Evolutionary conservation across 2,888 invertebrate species (phyloP).

Genomic region (Lasioglossum morio): DNA sequence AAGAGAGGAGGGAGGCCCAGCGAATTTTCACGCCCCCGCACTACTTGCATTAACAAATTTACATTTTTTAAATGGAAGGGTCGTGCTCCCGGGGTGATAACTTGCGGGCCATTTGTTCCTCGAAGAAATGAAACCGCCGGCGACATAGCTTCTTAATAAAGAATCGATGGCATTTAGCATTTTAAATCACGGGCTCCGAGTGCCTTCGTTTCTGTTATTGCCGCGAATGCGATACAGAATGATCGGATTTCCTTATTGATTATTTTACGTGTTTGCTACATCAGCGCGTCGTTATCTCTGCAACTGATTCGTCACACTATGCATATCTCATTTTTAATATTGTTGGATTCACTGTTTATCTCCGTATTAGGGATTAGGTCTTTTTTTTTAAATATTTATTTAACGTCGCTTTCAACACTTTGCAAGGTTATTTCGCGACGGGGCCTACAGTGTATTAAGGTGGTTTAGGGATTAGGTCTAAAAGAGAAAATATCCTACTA

Average conservation of each 20-base stretch:
- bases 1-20: slow-evolving; percentile 43
- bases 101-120: slow-evolving; percentile 84
- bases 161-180: slow-evolving; percentile 65
- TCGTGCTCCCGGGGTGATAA: slow-evolving; percentile 80
- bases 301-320: neutral
- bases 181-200: slow-evolving; percentile 7
- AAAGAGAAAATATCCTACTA: too few species aligned
- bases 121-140: slow-evolving; percentile 81
- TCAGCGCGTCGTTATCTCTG: neutral
- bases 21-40: slow-evolving; percentile 79
- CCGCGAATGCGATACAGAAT: neutral
- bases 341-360: neutral
- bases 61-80: slow-evolving; percentile 85
- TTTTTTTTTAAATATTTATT: too few species aligned
- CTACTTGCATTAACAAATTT: slow-evolving; percentile 84
- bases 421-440: too few species aligned
- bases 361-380: neutral
- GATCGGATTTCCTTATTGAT: neutral
- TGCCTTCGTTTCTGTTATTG: neutral
- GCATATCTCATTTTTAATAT: neutral
- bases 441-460: too few species aligned
- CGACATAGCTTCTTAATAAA: slow-evolving; percentile 82
- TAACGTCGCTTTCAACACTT: too few species aligned
- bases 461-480: too few species aligned
- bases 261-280: neutral